phyloP scores from a whole-genome alignment of 2,888 invertebrate species.

The Eilema sororculum region DNA sequence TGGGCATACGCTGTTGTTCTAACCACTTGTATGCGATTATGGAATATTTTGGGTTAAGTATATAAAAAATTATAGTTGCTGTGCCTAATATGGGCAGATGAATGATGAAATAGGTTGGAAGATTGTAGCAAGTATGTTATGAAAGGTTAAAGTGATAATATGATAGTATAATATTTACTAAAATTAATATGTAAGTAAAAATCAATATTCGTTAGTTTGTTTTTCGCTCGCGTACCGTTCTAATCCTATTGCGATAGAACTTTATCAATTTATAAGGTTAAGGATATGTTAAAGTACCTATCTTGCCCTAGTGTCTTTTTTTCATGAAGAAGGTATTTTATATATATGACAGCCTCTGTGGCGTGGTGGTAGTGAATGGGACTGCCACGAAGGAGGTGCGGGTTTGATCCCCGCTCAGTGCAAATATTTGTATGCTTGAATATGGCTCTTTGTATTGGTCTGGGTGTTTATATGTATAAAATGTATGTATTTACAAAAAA shows the following conservation, averaged over 20 bases:
- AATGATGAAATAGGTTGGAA: slow-evolving; percentile 1
- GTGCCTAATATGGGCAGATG: background rate
- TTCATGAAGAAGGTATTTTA: too few relatives aligned
- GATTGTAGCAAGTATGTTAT: background rate
- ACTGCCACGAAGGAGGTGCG: too few relatives aligned
- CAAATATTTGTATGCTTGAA: too few relatives aligned
- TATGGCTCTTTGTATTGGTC: too few relatives aligned
- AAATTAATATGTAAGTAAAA: too few relatives aligned
- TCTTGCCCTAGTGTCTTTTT: too few relatives aligned
- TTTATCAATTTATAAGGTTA: background rate
- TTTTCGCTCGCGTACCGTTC: background rate
- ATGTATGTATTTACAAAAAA: too few relatives aligned
- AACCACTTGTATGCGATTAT: slow-evolving; percentile 5
- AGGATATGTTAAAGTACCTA: too few relatives aligned
- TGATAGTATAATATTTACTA: background rate
- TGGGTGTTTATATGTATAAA: too few relatives aligned
- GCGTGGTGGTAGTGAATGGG: too few relatives aligned
- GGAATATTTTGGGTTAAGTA: slow-evolving; percentile 14
- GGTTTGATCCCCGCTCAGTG: too few relatives aligned
- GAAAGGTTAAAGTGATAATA: background rate
- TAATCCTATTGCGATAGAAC: background rate
- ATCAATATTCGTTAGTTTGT: background rate
- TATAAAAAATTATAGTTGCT: background rate
- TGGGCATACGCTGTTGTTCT: slow-evolving; percentile 17
- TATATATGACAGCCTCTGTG: too few relatives aligned